Evolutionary conservation across 2,888 invertebrate genomes (phyloP), one percentile per base, ranked within the genome.

Genomic region (Pammene fasciana): DNA sequence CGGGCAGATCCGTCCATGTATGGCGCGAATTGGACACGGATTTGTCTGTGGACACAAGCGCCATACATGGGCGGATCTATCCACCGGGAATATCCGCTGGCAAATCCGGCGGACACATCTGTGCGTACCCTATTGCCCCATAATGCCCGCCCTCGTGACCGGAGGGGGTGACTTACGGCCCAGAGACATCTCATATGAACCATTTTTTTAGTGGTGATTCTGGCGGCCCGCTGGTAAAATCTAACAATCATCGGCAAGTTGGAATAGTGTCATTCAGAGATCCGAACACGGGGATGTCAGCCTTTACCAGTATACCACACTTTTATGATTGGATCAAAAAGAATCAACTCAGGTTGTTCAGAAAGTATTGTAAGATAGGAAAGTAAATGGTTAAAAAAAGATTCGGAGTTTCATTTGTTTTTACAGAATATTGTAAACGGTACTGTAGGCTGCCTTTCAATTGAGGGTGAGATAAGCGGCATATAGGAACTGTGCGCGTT

Each of bases 201-300:
- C 18, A 45, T 34, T 55, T 14, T 67, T 67, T 6, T 46, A 67
- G 67, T 10, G 67, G 67, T 0, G 67, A 67, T 0, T 67, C 67
- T 7, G 67, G 67, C 0, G 67, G 67, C 0, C 67, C 67, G 6
- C 1, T 67, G 13, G 34, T 67, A 9, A 67, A 34, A 11, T 48
- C 46, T 1, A 38, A 26, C 0, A 26, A 0, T 0, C 16, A 14
- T 5, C 11, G 7, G 1, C 67, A 62, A 41, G 13, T 56, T 0
- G 67, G 67, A 13, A 9, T 67, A 16, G 67, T 67, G 0, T 67
- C 67, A 2, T 61, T 48, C 38, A 38, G 67, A 14, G 14, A 46
- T 0, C 36, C 10, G 5, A 5, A 0, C 0, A 16, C 41, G 3
- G 55, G 67, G 0, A n/a, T 18, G 0, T 46, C 61, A 0, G 55